These are phyloP conservation scores for Scopus umbretta DNA, from an alignment of 2,113 vertebrate genomes.

Conservation along the genomic window DNA sequence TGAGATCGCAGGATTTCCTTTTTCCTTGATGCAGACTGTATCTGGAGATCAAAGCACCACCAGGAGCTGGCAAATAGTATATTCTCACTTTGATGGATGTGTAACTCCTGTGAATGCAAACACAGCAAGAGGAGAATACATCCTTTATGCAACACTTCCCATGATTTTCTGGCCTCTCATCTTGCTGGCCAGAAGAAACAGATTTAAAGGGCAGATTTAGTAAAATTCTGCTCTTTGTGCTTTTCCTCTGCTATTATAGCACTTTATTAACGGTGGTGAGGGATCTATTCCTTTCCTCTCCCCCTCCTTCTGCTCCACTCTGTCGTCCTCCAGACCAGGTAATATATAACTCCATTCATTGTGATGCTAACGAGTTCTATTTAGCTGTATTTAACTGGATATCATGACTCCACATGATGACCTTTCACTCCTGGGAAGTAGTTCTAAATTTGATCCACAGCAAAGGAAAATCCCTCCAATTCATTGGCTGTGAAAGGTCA, in stretches of 20 bases:
- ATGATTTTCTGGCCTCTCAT: constrained; percentile 53
- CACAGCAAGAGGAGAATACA: constrained; percentile 60
- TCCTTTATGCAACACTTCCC: constrained; percentile 51
- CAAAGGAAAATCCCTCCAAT: constrained; percentile 78
- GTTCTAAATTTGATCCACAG: constrained; percentile 79
- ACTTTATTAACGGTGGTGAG: constrained; percentile 53
- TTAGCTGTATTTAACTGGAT: constrained; percentile 82
- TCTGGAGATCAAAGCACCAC: constrained; percentile 76
- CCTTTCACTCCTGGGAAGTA: constrained; percentile 81
- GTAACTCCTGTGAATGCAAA: constrained; percentile 55
- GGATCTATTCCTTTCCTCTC: constrained; percentile 34
- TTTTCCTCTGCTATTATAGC: constrained; percentile 12
- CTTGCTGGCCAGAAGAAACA: constrained; percentile 62
- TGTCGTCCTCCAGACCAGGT: constrained; percentile 69
- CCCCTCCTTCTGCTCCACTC: constrained; percentile 20
- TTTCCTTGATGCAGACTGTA: constrained; percentile 54
- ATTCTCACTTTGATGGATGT: constrained; percentile 64
- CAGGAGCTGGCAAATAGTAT: constrained; percentile 64
- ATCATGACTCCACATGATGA: constrained; percentile 73
- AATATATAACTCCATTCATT: constrained; percentile 78
- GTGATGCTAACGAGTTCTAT: constrained; percentile 81
- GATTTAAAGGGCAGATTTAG: constrained; percentile 56
- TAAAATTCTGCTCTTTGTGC: constrained; percentile 58
- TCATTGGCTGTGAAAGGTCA: constrained; percentile 81
- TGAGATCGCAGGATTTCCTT: constrained; percentile 71